Evolutionary conservation across 1,140 invertebrate genomes (phyloP).

Genomic region (Papilio machaon): DNA sequence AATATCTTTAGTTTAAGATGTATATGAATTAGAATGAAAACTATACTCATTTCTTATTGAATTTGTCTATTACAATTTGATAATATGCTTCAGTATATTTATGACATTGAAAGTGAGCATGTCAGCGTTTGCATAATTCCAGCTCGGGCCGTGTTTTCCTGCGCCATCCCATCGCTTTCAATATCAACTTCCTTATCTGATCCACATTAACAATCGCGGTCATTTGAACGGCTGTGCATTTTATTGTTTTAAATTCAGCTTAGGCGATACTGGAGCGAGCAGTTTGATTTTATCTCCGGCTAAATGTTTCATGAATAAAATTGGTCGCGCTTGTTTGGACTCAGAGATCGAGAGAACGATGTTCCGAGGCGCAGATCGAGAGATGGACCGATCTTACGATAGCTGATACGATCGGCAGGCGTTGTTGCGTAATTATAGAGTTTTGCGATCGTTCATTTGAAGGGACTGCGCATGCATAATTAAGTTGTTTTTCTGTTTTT

Average conservation of each 20-base stretch:
- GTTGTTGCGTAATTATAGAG: slow-evolving; percentile 75
- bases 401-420: slow-evolving; percentile 63
- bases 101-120: slow-evolving; percentile 42
- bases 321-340: slow-evolving; percentile 73
- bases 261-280: slow-evolving; percentile 59
- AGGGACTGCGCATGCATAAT: slow-evolving; percentile 61
- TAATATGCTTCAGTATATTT: background rate
- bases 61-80: slow-evolving; percentile 15
- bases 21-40: background rate
- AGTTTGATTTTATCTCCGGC: slow-evolving; percentile 71
- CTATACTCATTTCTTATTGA: slow-evolving; percentile 5
- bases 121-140: slow-evolving; percentile 55
- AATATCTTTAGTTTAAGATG: too few relatives aligned
- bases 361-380: slow-evolving; percentile 56
- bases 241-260: slow-evolving; percentile 77
- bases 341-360: slow-evolving; percentile 50
- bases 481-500: slow-evolving; percentile 46
- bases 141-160: slow-evolving; percentile 50
- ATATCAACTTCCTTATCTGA: slow-evolving; percentile 73
- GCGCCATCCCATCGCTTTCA: slow-evolving; percentile 61
- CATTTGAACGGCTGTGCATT: slow-evolving; percentile 66
- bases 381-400: slow-evolving; percentile 62
- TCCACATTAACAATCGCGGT: slow-evolving; percentile 73
- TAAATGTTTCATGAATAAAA: slow-evolving; percentile 79
- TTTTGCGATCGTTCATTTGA: slow-evolving; percentile 54